Percentiles rank a stretch among this genome's conserved stretches.
These are phyloP conservation scores for Leistus spinibarbis DNA, from an alignment of 2,888 invertebrate genomes.

Conservation along the genomic window DNA sequence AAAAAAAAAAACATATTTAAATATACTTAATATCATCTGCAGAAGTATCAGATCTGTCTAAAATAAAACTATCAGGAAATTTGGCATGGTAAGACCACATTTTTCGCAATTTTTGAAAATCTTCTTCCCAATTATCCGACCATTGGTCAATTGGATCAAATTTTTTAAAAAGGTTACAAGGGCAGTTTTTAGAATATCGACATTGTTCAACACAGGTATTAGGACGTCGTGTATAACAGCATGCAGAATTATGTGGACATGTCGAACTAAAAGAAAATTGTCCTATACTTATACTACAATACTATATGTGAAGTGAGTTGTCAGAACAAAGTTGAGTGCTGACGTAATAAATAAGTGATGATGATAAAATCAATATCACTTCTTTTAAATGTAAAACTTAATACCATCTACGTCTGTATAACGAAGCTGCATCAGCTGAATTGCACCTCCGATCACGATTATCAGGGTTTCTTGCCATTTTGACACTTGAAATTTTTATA, in stretches of 20 bases:
- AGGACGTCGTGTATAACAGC: background rate
- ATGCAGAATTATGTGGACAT: background rate
- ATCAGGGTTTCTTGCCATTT: background rate
- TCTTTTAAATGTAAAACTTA: background rate
- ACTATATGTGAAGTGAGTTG: too few relatives aligned
- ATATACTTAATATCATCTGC: background rate
- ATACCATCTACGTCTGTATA: background rate
- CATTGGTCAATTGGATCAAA: background rate
- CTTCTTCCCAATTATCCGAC: slow-evolving; percentile 9
- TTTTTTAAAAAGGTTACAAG: background rate
- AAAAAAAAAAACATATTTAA: too few relatives aligned
- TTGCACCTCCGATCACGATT: background rate
- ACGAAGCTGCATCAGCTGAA: background rate
- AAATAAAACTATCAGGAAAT: background rate
- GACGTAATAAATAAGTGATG: too few relatives aligned
- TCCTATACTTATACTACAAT: too few relatives aligned
- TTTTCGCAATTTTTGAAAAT: slow-evolving; percentile 3
- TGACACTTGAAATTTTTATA: background rate
- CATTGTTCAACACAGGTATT: background rate
- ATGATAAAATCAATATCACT: too few relatives aligned
- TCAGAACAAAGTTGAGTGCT: too few relatives aligned
- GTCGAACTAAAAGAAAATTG: background rate
- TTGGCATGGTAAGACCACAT: slow-evolving; percentile 3
- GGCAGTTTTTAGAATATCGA: background rate
- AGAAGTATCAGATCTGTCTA: background rate